Conservation (phyloP, 2,797 vertebrate species). For the Nannoperca australis region DNA sequence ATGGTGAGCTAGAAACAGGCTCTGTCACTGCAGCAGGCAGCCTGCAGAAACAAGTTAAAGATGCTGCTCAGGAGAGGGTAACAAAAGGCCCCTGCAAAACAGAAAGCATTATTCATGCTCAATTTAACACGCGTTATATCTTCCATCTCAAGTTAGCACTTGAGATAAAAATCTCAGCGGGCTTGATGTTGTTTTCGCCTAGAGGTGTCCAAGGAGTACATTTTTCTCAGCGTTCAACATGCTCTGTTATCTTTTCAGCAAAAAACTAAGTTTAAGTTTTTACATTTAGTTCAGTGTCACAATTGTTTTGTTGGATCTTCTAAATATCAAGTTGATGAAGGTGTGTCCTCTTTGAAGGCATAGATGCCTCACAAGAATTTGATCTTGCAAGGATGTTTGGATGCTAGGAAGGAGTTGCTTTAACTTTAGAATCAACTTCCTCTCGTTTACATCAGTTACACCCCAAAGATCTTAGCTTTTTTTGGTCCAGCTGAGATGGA, state of each 20-base stretch:
- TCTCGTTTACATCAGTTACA: not conserved
- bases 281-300: not conserved
- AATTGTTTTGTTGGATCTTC: not conserved
- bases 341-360: not conserved
- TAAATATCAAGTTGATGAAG: slow-evolving; percentile 3
- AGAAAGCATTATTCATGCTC: slow-evolving; percentile 73
- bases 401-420: not conserved
- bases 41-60: slow-evolving; percentile 29
- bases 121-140: slow-evolving; percentile 73
- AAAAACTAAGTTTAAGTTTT: slow-evolving; percentile 4
- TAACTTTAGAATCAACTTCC: slow-evolving; percentile 13
- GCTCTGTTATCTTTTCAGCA: slow-evolving; percentile 23
- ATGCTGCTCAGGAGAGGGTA: slow-evolving; percentile 40
- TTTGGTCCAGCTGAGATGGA: not conserved
- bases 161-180: slow-evolving; percentile 61
- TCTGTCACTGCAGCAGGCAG: slow-evolving; percentile 30
- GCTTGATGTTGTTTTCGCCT: slow-evolving; percentile 54
- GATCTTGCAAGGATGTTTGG: slow-evolving; percentile 2
- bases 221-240: slow-evolving; percentile 33
- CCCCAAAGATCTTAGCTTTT: not conserved
- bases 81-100: slow-evolving; percentile 56
- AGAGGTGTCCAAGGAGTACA: slow-evolving; percentile 30
- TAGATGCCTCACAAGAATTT: not conserved
- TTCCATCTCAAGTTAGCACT: slow-evolving; percentile 59
- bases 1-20: slow-evolving; percentile 31